These are phyloP conservation scores for Achroia grisella DNA, from an alignment of 1,140 invertebrate genomes.

Conservation along the genomic window DNA sequence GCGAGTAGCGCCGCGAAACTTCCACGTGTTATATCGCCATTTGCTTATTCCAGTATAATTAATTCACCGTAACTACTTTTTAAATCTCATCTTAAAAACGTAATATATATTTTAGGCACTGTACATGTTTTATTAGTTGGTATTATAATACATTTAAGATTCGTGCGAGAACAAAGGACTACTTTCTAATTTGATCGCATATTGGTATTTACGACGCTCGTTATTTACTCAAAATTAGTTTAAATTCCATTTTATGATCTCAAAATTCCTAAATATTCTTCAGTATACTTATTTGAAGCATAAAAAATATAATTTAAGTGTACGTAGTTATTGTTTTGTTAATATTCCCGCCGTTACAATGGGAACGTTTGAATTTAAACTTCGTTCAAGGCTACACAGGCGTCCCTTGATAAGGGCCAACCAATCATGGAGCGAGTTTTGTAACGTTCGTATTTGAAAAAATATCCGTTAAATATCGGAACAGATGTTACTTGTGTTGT, in stretches of 20 bases:
- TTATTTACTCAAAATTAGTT: too few species aligned
- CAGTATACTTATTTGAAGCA: not conserved
- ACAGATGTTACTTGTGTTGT: constrained; percentile 5
- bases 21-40: constrained; percentile 38
- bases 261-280: not conserved
- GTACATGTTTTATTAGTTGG: not conserved
- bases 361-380: constrained; percentile 38
- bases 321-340: not conserved
- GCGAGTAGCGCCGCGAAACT: constrained; percentile 6
- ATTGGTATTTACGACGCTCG: too few species aligned
- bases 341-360: constrained; percentile 31
- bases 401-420: constrained; percentile 59
- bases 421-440: constrained; percentile 45
- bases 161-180: too few species aligned
- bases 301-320: not conserved
- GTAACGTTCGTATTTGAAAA: constrained; percentile 46
- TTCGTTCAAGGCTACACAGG: constrained; percentile 40
- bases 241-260: not conserved
- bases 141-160: too few species aligned
- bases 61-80: not conserved
- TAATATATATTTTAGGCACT: too few species aligned
- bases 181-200: too few species aligned
- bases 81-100: too few species aligned
- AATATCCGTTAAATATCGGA: constrained; percentile 9
- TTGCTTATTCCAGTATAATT: constrained; percentile 6